A percentile compares a stretch with the other conserved stretches of the same genome.
Evolutionary conservation across 2,797 vertebrate species (phyloP).

Genomic region (Eulemur coronatus): DNA sequence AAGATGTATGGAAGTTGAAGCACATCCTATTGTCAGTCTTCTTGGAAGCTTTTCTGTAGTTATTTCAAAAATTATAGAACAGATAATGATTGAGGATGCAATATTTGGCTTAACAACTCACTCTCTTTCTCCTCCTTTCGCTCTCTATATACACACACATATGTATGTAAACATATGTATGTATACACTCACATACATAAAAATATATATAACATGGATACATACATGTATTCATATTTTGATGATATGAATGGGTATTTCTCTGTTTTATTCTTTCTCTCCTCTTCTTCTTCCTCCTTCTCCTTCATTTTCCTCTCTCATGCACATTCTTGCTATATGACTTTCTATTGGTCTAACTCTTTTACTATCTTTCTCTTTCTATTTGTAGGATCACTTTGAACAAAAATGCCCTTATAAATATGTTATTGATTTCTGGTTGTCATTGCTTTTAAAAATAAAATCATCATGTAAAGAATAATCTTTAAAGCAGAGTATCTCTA

Average conservation of each 20-base stretch:
- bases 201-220: neutral
- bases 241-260: neutral
- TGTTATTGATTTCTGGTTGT: neutral
- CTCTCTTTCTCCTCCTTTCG: neutral
- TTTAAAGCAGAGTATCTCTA: neutral
- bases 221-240: neutral
- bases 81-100: neutral
- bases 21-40: neutral
- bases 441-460: neutral
- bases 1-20: neutral
- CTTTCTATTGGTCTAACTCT: neutral
- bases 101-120: neutral
- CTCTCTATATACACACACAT: neutral
- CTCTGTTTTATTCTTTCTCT: neutral
- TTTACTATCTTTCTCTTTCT: neutral
- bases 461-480: neutral
- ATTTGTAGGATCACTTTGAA: neutral
- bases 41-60: neutral
- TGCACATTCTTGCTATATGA: no score
- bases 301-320: neutral
- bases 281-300: neutral
- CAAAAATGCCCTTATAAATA: neutral
- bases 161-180: neutral
- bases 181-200: neutral
- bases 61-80: neutral